Evolutionary conservation across 1,140 invertebrate species (phyloP).

Genomic region (Drosophila biarmipes): DNA sequence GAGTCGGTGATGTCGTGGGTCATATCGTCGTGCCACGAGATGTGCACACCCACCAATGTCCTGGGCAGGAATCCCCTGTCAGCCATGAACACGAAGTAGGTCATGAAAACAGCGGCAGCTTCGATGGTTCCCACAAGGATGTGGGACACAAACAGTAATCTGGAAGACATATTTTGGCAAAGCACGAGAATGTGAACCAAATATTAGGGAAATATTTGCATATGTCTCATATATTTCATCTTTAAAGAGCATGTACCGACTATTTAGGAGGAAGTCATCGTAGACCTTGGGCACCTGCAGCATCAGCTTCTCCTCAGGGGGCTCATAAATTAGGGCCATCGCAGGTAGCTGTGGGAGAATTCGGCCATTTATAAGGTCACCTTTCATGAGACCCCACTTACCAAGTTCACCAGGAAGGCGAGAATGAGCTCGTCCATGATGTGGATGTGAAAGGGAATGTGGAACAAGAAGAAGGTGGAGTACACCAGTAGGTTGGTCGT

Average conservation of each 20-base stretch:
- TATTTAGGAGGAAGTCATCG: slow-evolving; percentile 51
- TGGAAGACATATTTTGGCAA: slow-evolving; percentile 7
- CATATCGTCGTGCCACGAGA: slow-evolving; percentile 22
- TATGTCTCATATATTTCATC: neutral
- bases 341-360: slow-evolving; percentile 35
- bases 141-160: slow-evolving; percentile 42
- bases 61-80: slow-evolving; percentile 45
- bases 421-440: slow-evolving; percentile 20
- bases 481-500: slow-evolving; percentile 11
- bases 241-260: slow-evolving; percentile 20
- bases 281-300: slow-evolving; percentile 40
- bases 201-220: neutral
- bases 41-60: slow-evolving; percentile 12
- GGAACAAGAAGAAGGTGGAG: neutral
- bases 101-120: slow-evolving; percentile 34
- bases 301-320: slow-evolving; percentile 44
- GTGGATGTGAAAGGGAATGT: slow-evolving; percentile 35
- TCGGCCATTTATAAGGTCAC: neutral
- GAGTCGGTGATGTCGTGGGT: slow-evolving; percentile 48
- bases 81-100: slow-evolving; percentile 52
- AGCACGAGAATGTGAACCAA: neutral
- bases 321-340: slow-evolving; percentile 36
- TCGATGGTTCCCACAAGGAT: slow-evolving; percentile 52
- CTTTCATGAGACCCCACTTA: slow-evolving; percentile 16
- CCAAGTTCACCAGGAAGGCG: slow-evolving; percentile 41